phyloP scores from a whole-genome alignment of 2,888 invertebrate species.

The Heteropelma amictum region DNA sequence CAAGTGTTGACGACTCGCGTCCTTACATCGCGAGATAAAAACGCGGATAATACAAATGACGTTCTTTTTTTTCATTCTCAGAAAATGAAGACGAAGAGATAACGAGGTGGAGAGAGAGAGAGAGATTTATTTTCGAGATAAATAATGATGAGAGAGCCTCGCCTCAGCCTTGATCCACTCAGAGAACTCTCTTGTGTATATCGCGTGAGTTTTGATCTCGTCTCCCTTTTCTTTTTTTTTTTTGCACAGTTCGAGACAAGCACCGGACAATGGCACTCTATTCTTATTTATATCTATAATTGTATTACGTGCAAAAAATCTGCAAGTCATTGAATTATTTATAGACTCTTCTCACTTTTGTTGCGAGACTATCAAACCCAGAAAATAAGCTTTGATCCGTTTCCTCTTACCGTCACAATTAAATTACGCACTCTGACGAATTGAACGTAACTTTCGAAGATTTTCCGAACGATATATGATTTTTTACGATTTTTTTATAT shows the following conservation, averaged over 20 bases:
- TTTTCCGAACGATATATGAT: too few species aligned
- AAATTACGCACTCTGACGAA: too few species aligned
- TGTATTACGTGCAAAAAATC: neutral
- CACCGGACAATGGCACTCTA: constrained; percentile 23
- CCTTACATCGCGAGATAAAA: constrained; percentile 34
- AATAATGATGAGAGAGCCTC: constrained; percentile 58
- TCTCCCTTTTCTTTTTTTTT: too few species aligned
- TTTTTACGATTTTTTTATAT: too few species aligned
- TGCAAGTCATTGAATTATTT: neutral
- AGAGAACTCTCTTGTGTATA: constrained; percentile 51
- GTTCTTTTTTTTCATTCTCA: constrained; percentile 10
- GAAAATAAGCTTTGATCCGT: too few species aligned
- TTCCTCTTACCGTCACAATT: too few species aligned
- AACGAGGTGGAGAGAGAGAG: constrained; percentile 15
- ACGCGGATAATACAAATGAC: constrained; percentile 36
- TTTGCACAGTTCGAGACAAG: too few species aligned
- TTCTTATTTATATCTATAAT: constrained; percentile 7
- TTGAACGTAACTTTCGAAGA: too few species aligned
- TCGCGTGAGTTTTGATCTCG: constrained; percentile 59
- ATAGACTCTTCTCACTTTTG: too few species aligned
- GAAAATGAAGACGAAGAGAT: neutral
- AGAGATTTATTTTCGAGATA: constrained; percentile 60
- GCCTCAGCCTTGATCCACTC: constrained; percentile 72
- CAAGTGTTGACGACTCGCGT: constrained; percentile 35
- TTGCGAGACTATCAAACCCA: too few species aligned